Conservation (phyloP, 2,797 vertebrate species). For the Malacoraja senta region DNA sequence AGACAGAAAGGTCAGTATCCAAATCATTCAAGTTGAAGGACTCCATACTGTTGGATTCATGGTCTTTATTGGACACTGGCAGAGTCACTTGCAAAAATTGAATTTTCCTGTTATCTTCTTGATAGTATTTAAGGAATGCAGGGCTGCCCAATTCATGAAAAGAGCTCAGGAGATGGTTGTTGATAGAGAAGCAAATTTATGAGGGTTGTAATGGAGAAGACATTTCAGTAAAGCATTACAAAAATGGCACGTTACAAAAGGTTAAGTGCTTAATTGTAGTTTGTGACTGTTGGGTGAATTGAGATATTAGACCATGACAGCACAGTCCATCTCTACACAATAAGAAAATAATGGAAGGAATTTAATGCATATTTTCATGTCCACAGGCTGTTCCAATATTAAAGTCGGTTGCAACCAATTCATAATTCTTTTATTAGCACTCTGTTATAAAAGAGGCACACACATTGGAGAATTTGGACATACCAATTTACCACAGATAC, state of each 20-base stretch:
- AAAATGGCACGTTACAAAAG: neutral
- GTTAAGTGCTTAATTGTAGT: constrained; percentile 3
- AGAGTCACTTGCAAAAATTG: neutral
- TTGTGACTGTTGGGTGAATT: neutral
- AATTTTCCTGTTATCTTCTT: neutral
- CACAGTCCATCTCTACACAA: neutral
- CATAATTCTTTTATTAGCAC: neutral
- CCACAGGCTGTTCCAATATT: neutral
- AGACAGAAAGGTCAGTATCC: no score
- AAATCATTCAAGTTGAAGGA: neutral
- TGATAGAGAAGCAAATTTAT: neutral
- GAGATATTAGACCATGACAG: neutral
- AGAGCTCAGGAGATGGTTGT: neutral
- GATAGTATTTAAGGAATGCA: neutral
- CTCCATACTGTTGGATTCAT: neutral
- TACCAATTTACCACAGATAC: neutral
- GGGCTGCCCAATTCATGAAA: neutral
- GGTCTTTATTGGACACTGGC: neutral
- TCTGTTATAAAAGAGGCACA: neutral
- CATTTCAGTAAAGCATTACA: neutral
- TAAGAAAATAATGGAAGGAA: neutral
- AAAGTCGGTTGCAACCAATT: neutral
- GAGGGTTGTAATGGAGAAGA: neutral
- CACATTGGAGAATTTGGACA: neutral
- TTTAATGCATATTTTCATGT: neutral